Percentiles rank a stretch among this genome's conserved stretches.
These are phyloP conservation scores for Fulica atra DNA, from an alignment of 2,113 vertebrate species.

Conservation along the genomic window DNA sequence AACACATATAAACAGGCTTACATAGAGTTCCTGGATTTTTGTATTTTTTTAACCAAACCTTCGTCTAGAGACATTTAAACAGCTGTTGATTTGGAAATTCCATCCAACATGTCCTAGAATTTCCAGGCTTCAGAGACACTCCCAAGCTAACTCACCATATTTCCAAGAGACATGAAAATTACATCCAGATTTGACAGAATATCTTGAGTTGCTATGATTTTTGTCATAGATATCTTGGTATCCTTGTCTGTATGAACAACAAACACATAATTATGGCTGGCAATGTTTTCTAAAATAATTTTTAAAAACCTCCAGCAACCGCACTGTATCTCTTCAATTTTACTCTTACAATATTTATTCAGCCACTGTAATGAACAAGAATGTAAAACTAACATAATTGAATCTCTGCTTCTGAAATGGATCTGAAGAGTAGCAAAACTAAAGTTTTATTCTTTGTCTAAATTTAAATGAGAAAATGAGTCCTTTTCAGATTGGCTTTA, in stretches of 20 bases:
- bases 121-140: background rate
- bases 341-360: background rate
- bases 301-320: background rate
- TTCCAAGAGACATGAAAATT: background rate
- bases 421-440: background rate
- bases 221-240: background rate
- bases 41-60: background rate
- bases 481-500: background rate
- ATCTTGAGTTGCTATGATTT: background rate
- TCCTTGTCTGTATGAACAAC: background rate
- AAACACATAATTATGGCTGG: background rate
- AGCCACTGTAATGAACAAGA: background rate
- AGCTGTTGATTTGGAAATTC: background rate
- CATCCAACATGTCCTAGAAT: background rate
- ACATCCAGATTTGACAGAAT: background rate
- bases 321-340: background rate
- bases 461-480: background rate
- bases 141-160: background rate
- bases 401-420: background rate
- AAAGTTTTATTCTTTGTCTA: background rate
- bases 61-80: background rate
- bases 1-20: background rate
- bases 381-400: background rate
- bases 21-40: background rate
- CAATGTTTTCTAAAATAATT: background rate